A percentile compares a stretch with the other conserved stretches of the same genome.
These are phyloP conservation scores for Zenarchopterus dispar DNA, from an alignment of 2,797 vertebrate genomes.

Conservation along the genomic window DNA sequence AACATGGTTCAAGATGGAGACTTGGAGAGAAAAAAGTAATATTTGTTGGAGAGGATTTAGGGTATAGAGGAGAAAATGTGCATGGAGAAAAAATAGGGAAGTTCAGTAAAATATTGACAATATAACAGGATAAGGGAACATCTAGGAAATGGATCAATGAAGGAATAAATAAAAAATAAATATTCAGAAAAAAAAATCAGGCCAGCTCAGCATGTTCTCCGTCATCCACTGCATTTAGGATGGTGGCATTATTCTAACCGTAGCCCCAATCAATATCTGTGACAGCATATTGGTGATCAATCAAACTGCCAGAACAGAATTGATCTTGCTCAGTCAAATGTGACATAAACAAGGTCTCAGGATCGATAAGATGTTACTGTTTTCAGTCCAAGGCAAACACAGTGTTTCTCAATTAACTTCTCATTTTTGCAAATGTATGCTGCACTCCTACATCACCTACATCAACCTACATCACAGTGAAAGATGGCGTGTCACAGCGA, in stretches of 20 bases:
- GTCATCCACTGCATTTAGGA: slow-evolving; percentile 62
- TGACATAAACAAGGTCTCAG: slow-evolving; percentile 80
- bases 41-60: slow-evolving; percentile 32
- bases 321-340: slow-evolving; percentile 83
- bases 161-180: too few relatives aligned
- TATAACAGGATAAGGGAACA: slow-evolving; percentile 6
- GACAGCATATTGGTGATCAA: slow-evolving; percentile 82
- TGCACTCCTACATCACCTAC: too few relatives aligned
- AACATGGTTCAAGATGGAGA: slow-evolving; percentile 31
- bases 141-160: slow-evolving; percentile 10
- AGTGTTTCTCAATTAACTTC: slow-evolving; percentile 81
- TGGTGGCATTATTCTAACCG: slow-evolving; percentile 78
- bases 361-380: slow-evolving; percentile 69
- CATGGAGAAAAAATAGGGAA: slow-evolving; percentile 23
- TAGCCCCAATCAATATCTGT: slow-evolving; percentile 71
- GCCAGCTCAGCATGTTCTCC: slow-evolving; percentile 57
- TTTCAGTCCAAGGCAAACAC: slow-evolving; percentile 70
- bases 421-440: slow-evolving; percentile 39
- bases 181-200: slow-evolving; percentile 17
- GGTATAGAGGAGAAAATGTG: background rate
- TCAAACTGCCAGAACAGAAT: slow-evolving; percentile 80
- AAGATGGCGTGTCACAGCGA: slow-evolving; percentile 35
- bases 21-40: background rate
- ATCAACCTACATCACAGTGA: slow-evolving; percentile 36
- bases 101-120: slow-evolving; percentile 13